phyloP scores from a whole-genome alignment of 1,140 invertebrate species.

The Drosophila suzukii region DNA sequence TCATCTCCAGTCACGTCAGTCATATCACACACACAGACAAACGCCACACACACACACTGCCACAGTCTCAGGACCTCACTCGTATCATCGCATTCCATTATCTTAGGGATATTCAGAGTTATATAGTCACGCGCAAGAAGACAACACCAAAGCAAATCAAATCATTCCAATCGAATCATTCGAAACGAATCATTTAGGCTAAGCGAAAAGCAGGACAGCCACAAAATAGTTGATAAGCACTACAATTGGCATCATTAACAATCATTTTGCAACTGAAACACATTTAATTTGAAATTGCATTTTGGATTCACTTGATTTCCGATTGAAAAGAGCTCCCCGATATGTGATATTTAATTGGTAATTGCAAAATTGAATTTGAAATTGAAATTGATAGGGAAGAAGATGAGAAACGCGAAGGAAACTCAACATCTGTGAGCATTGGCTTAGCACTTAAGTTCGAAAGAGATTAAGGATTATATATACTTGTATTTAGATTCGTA shows the following conservation, averaged over 20 bases:
- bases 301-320: conserved; percentile 66
- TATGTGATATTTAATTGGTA: conserved; percentile 83
- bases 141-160: conserved; percentile 62
- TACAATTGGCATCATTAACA: conserved; percentile 47
- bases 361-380: conserved; percentile 57
- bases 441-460: conserved; percentile 73
- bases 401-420: conserved; percentile 44
- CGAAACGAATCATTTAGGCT: conserved; percentile 45
- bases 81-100: conserved; percentile 47
- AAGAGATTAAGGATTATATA: conserved; percentile 45
- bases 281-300: conserved; percentile 61
- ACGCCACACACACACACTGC: conserved; percentile 34
- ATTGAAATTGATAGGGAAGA: conserved; percentile 31
- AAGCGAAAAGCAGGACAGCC: conserved; percentile 62
- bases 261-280: conserved; percentile 57
- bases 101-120: conserved; percentile 25
- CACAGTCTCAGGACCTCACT: conserved; percentile 53
- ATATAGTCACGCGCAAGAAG: conserved; percentile 53
- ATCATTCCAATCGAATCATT: conserved; percentile 33
- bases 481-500: conserved; percentile 55
- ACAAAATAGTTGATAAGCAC: conserved; percentile 69
- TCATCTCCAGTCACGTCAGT: conserved; percentile 54
- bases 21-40: conserved; percentile 34
- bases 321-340: conserved; percentile 82
- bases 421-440: conserved; percentile 75